Base-by-base conservation (phyloP, 2,113 vertebrate species). In the Osmerus mordax region DNA sequence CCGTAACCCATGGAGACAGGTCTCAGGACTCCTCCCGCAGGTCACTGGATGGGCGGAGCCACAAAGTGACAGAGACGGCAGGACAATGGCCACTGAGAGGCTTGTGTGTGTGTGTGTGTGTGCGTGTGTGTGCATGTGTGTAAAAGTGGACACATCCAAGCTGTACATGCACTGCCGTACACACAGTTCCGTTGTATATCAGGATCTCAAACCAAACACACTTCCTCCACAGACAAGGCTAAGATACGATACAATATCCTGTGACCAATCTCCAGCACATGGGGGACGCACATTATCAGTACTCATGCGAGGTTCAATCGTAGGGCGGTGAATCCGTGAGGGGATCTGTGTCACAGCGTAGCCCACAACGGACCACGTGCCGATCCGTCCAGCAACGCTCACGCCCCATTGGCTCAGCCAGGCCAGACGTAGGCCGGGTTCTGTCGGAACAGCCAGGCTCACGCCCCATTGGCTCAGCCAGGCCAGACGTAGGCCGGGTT, bases 1-100 rank as follows among this genome's bases (percentile, higher is more conserved):
- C 82, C 0, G 73, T 85, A 84, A 89, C 87, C 58, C 72, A 19
- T 84, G 75, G 73, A 83, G 88, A 91, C 85, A 80, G 86, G 79
- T 87, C 86, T 85, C 72, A 83, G 78, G 86, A 15, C 84, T 80
- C 55, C 84, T 77, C 81, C 86, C 84, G n/a, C 8, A 41, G 86
- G 85, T 83, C 79, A 79, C 41, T 11, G 36, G 60, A 53, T 62
- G 74, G 82, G 84, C 19, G 78, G 83, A 60, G 81, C 66, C 79
- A 71, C 79, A 83, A 78, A 81, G 73, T 85, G 87, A 87, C 84
- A 32, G 14, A 56, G 19, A 15, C 0, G 25, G 25, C 7, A 28
- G 52, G 23, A 55, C 14, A 55, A 13, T 47, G 66, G 77, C 11
- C 70, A 52, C 75, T 55, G 72, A 52, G 74, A 54, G 78, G 80